Evolutionary conservation across 2,888 invertebrate species (phyloP), one percentile per base, ranked within the genome.

Genomic region (Hypselothyrea guttata): DNA sequence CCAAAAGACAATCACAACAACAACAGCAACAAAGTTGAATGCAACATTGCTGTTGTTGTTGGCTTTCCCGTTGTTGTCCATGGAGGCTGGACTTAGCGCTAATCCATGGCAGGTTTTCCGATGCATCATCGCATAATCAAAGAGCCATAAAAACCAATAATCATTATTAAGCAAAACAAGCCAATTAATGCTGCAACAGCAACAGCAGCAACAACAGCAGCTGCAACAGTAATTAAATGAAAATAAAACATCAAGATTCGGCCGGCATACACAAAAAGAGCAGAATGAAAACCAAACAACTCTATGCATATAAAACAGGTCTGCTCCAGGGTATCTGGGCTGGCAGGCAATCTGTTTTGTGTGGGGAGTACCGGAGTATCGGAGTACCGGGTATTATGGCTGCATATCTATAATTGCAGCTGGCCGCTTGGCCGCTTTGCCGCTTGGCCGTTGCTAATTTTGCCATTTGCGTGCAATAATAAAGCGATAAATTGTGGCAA

Each of bases 51-150:
- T 38, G 9, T 18, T 30, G 37, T 15, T 42, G 13, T 35, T 65
- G 55, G 61, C 59, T 70, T 65, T 71, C 70, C 64, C 70, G 56
- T 62, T 72, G 62, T 18, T 22, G 22, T 22, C 28, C 41, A 27
- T 44, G 3, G 52, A 16, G 52, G 59, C 66, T 60, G 62, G 59
- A 62, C 57, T 64, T 48, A 56, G 59, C 59, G 57, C 52, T 61
- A 71, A 71, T 73, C 71, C 65, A 54, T 56, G 46, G 73, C 64
- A 51, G 47, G 57, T 63, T 77, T 77, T 78, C 82, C 75, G 75
- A 82, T 77, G 84, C 84, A 84, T 79, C 79, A 84, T 82, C 71
- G 83, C 76, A 84, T 83, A 84, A 81, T 81, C 85, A 81, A 81
- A 84, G 71, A 78, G 83, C 83, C 73, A 78, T 81, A 85, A 82